Percentiles rank a stretch among this genome's conserved stretches.
phyloP scores from a whole-genome alignment of 2,888 invertebrate genomes.

The Eristalis tenax region DNA sequence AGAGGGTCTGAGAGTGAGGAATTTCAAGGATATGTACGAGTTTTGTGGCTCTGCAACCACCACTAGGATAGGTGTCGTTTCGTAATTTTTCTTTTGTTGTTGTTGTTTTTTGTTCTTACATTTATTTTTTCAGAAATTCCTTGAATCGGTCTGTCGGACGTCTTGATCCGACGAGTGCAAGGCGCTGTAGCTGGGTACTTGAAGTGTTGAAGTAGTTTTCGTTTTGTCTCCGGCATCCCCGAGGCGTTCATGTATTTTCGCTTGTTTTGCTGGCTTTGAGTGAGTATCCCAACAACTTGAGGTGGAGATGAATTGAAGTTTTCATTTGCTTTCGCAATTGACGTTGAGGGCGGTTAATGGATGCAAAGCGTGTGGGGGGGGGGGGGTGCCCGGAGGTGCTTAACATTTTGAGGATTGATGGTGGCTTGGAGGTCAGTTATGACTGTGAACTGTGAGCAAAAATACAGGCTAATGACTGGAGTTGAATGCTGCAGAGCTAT shows the following conservation, averaged over 20 bases:
- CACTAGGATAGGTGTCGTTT: conserved; percentile 18
- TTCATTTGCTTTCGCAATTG: not conserved
- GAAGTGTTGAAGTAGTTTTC: conserved; percentile 24
- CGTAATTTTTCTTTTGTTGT: not conserved
- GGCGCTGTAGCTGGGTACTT: conserved; percentile 9
- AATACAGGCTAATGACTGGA: too few relatives aligned
- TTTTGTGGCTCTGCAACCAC: conserved; percentile 21
- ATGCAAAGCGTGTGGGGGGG: not conserved
- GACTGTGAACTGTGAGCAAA: too few relatives aligned
- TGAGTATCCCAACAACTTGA: conserved; percentile 5
- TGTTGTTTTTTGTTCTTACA: not conserved
- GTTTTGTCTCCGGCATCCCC: not conserved
- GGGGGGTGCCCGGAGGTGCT: not conserved
- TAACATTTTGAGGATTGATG: not conserved
- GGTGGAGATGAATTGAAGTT: conserved; percentile 20
- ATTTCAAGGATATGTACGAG: conserved; percentile 3
- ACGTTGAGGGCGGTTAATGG: not conserved
- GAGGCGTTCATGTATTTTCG: not conserved
- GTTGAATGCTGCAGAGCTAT: too few relatives aligned
- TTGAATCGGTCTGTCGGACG: conserved; percentile 40
- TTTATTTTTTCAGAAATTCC: not conserved
- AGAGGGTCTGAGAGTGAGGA: not conserved
- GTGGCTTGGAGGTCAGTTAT: not conserved
- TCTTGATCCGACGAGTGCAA: conserved; percentile 36
- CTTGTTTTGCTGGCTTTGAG: conserved; percentile 4